Conservation (phyloP, 2,113 vertebrate species). For the Amphiprion percula region DNA sequence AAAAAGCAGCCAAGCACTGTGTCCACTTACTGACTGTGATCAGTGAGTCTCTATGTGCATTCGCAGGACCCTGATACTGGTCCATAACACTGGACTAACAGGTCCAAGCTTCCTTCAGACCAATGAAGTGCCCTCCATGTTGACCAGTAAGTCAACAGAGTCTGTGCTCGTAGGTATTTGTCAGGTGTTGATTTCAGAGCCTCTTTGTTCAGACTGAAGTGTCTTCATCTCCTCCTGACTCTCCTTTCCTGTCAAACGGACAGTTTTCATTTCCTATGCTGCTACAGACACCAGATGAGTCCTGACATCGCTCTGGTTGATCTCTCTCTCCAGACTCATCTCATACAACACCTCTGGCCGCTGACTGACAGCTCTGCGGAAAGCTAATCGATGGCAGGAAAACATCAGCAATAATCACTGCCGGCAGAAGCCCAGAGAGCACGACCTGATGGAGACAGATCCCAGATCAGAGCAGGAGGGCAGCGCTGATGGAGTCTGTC, state of each 20-base stretch:
- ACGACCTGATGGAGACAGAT: constrained; percentile 45
- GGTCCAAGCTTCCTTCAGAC: not conserved
- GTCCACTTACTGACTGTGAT: too few species aligned
- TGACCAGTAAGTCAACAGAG: not conserved
- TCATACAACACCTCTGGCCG: constrained; percentile 4
- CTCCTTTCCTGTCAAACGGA: constrained; percentile 29
- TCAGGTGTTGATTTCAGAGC: constrained; percentile 21
- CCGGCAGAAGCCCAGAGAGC: constrained; percentile 25
- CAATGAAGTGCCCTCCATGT: not conserved
- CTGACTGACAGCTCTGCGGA: constrained; percentile 48
- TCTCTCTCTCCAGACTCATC: constrained; percentile 33
- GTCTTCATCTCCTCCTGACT: constrained; percentile 16
- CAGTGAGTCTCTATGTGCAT: too few species aligned
- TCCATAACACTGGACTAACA: not conserved
- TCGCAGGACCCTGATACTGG: not conserved
- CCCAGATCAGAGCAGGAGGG: constrained; percentile 31
- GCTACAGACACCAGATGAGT: constrained; percentile 26
- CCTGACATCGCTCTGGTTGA: constrained; percentile 54
- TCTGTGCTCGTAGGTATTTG: not conserved
- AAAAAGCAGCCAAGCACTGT: too few species aligned
- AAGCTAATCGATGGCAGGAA: constrained; percentile 59
- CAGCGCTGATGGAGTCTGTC: constrained; percentile 37
- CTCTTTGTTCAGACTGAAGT: not conserved
- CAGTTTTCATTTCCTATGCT: constrained; percentile 58
- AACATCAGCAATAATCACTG: constrained; percentile 58